These are phyloP conservation scores for Caranx ignobilis DNA, from an alignment of 2,113 vertebrate genomes.

Conservation along the genomic window DNA sequence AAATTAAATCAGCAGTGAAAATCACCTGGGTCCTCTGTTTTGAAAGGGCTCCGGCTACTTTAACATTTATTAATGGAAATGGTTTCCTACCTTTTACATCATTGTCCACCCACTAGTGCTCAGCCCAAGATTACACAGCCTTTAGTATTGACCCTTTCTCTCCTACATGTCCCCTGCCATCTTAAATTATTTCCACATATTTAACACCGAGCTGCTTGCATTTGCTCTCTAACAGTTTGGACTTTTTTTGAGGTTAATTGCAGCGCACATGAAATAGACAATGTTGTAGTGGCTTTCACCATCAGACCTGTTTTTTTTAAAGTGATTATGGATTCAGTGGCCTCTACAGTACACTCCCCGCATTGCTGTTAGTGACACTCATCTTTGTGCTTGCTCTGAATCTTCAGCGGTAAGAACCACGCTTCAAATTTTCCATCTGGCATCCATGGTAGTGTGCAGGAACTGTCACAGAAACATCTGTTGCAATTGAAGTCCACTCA, in stretches of 20 bases:
- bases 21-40: neutral
- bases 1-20: slow-evolving; percentile 7
- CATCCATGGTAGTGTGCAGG: slow-evolving; percentile 19
- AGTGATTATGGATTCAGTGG: neutral
- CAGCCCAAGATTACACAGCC: neutral
- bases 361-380: slow-evolving; percentile 20
- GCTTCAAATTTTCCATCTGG: slow-evolving; percentile 53
- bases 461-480: slow-evolving; percentile 60
- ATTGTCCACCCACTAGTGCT: neutral
- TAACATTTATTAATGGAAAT: neutral
- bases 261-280: neutral
- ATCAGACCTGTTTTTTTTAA: neutral
- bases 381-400: slow-evolving; percentile 36
- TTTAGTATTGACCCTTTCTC: neutral
- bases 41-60: neutral
- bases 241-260: neutral
- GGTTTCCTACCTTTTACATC: neutral
- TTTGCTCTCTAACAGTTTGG: slow-evolving; percentile 2
- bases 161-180: neutral
- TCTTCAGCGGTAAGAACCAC: slow-evolving; percentile 33
- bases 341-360: neutral
- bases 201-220: slow-evolving; percentile 3
- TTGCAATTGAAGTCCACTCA: slow-evolving; percentile 41
- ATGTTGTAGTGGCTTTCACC: neutral
- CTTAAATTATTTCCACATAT: slow-evolving; percentile 12